Evolutionary conservation across 2,113 vertebrate genomes (phyloP).

Genomic region (Pygoscelis antarcticus): DNA sequence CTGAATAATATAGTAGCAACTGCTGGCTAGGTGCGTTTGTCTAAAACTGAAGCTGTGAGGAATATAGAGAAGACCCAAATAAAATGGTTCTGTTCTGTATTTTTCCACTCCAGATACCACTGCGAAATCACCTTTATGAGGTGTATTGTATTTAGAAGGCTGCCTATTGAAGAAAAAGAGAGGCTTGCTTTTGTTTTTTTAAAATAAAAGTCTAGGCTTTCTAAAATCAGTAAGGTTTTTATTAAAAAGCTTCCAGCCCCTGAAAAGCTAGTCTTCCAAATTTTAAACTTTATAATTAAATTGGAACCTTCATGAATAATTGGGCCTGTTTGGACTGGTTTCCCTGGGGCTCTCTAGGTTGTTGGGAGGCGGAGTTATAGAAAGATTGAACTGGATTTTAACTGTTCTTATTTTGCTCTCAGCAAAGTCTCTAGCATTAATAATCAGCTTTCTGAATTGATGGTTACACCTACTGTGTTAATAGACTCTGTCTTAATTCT

Average conservation of each 20-base stretch:
- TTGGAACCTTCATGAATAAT: not conserved
- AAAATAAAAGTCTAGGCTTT: not conserved
- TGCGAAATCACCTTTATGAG: not conserved
- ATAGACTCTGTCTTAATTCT: not conserved
- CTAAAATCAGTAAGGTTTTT: not conserved
- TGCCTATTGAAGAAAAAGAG: not conserved
- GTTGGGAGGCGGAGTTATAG: not conserved
- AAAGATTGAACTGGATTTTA: not conserved
- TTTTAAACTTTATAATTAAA: not conserved
- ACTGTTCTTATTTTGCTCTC: not conserved
- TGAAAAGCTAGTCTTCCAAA: not conserved
- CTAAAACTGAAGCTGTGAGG: not conserved
- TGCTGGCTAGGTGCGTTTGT: not conserved
- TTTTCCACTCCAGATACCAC: not conserved
- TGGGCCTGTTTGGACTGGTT: not conserved
- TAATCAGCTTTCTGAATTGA: not conserved
- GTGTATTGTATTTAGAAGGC: not conserved
- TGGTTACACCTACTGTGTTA: not conserved
- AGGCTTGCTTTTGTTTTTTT: not conserved
- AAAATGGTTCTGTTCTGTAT: not conserved
- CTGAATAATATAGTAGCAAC: not conserved
- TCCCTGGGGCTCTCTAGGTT: not conserved
- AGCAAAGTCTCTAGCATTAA: not conserved
- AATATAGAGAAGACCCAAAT: not conserved
- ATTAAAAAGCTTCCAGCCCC: not conserved